Conservation (phyloP, 2,797 vertebrate genomes). For the Dendrocincla tyrannina region DNA sequence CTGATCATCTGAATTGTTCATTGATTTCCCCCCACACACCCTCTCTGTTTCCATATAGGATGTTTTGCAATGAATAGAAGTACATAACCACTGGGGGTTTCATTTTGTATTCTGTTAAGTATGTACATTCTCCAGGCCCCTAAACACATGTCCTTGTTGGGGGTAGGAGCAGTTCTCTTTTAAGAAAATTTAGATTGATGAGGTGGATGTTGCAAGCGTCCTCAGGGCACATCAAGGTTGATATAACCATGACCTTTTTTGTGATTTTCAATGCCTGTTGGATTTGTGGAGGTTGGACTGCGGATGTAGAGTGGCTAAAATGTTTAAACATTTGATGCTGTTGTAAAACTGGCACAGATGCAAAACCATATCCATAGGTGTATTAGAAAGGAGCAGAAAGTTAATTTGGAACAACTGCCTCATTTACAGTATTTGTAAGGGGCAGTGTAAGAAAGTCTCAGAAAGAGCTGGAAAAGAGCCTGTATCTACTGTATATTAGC, state of each 20-base stretch:
- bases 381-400: neutral
- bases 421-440: neutral
- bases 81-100: neutral
- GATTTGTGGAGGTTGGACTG: neutral
- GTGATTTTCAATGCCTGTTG: neutral
- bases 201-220: neutral
- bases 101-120: neutral
- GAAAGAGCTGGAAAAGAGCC: neutral
- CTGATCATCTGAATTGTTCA: neutral
- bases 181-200: neutral
- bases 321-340: neutral
- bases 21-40: neutral
- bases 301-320: neutral
- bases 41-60: neutral
- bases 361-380: neutral
- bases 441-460: neutral
- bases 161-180: neutral
- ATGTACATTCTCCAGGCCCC: neutral
- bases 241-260: neutral
- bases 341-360: neutral
- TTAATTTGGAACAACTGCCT: neutral
- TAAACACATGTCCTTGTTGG: neutral
- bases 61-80: neutral
- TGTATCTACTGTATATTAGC: neutral
- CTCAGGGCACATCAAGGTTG: neutral